Percentiles rank a stretch among this genome's conserved stretches.
phyloP scores from a whole-genome alignment of 2,797 vertebrate species.

The Chelonia mydas region DNA sequence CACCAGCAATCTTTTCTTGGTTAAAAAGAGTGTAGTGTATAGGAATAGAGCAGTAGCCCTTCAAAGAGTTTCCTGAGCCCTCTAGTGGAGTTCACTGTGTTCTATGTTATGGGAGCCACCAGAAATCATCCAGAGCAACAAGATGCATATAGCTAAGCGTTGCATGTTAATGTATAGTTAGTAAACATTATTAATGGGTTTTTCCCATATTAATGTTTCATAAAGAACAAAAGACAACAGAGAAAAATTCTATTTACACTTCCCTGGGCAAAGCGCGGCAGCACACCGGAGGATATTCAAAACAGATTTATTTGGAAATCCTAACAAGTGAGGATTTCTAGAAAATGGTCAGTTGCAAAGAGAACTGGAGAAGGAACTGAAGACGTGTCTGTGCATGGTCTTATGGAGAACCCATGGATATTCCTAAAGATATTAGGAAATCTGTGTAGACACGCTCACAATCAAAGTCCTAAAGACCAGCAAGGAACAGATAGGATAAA shows the following conservation, averaged over 20 bases:
- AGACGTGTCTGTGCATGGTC: slow-evolving; percentile 63
- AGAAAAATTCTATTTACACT: background rate
- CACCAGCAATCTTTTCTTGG: background rate
- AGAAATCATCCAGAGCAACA: background rate
- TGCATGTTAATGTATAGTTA: accelerated
- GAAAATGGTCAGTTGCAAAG: slow-evolving; percentile 55
- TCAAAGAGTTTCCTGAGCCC: background rate
- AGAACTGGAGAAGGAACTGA: background rate
- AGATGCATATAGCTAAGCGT: background rate
- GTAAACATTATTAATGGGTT: background rate
- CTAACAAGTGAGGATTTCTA: background rate
- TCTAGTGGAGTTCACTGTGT: background rate
- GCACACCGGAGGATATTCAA: slow-evolving; percentile 30
- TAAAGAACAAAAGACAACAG: slow-evolving; percentile 52
- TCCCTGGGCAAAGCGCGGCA: background rate
- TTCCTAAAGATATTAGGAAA: slow-evolving; percentile 36
- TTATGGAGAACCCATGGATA: slow-evolving; percentile 31
- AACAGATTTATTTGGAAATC: background rate
- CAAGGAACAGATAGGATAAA: background rate
- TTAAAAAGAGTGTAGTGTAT: background rate
- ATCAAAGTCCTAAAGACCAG: background rate
- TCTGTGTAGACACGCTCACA: slow-evolving; percentile 8
- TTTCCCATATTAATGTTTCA: background rate
- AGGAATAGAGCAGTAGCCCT: accelerated
- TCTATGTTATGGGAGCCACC: background rate